A percentile compares a stretch with the other conserved stretches of the same genome.
Conservation (phyloP, 2,888 invertebrate genomes). For the Calliphora vomitoria region DNA sequence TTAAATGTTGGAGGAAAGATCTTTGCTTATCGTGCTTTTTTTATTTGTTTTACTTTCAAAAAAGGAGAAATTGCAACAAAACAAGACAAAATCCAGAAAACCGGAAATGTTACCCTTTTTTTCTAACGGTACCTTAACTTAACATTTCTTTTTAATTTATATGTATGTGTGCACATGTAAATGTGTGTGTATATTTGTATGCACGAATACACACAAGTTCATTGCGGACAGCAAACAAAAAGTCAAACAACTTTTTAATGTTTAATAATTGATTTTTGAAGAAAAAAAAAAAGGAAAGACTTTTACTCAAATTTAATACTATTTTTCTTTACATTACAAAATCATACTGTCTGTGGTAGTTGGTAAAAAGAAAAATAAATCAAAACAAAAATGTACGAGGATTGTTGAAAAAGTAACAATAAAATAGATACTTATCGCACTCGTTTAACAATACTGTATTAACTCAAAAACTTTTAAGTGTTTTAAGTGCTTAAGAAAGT, state of each 20-base stretch:
- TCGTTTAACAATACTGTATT: no score
- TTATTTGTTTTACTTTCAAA: constrained; percentile 38
- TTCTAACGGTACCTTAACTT: constrained; percentile 66
- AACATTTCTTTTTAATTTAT: constrained; percentile 13
- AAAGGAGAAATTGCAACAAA: constrained; percentile 62
- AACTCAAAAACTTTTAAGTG: no score
- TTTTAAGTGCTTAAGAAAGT: no score
- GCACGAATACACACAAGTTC: constrained; percentile 49
- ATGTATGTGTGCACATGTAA: neutral
- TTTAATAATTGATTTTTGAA: constrained; percentile 47
- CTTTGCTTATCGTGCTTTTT: neutral
- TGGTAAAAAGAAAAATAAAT: neutral
- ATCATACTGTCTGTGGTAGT: constrained; percentile 1
- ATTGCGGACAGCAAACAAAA: constrained; percentile 17
- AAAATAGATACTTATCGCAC: no score
- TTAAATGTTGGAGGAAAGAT: constrained; percentile 33
- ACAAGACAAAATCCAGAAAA: constrained; percentile 58
- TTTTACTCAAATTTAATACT: constrained; percentile 41
- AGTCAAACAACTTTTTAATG: constrained; percentile 54
- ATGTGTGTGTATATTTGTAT: constrained; percentile 8
- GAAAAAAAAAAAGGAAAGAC: constrained; percentile 13
- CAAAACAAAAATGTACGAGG: neutral
- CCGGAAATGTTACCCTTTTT: constrained; percentile 74
- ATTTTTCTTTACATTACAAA: constrained; percentile 27
- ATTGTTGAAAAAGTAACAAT: neutral